A percentile compares a stretch with the other conserved stretches of the same genome.
Conservation (phyloP, 2,797 vertebrate genomes). For the Ceryle rudis region DNA sequence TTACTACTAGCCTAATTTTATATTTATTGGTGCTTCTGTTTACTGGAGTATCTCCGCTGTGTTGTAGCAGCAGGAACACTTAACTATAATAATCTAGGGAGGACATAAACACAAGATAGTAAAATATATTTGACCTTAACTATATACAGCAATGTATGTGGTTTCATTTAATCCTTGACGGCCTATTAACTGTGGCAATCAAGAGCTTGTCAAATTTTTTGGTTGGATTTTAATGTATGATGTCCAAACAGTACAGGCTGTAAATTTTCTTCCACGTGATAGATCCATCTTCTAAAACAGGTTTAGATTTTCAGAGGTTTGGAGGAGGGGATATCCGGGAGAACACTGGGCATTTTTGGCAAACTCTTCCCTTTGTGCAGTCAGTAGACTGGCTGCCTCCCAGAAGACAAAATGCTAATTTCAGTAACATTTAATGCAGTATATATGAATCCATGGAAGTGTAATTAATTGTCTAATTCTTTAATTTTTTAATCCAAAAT, state of each 20-base stretch:
- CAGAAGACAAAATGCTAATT: conserved; percentile 30
- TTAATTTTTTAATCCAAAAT: conserved; percentile 38
- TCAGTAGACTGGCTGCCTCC: conserved; percentile 15
- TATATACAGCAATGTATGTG: background rate
- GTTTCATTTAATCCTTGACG: background rate
- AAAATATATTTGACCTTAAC: conserved; percentile 14
- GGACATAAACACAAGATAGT: background rate
- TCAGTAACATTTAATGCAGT: conserved; percentile 22
- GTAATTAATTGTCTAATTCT: conserved; percentile 45
- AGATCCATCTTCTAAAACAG: conserved; percentile 4
- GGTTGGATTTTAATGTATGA: background rate
- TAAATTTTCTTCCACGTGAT: conserved; percentile 16
- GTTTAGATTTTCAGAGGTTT: conserved; percentile 26
- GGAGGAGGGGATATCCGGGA: conserved; percentile 12
- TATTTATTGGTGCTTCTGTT: background rate
- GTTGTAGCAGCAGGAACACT: conserved; percentile 5
- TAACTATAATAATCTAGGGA: conserved; percentile 15
- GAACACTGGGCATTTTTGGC: background rate
- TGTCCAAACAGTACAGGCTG: background rate
- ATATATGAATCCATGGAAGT: conserved; percentile 45
- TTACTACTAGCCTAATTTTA: conserved; percentile 25
- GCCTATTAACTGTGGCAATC: conserved; percentile 7
- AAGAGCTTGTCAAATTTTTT: background rate
- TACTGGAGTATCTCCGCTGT: conserved; percentile 1
- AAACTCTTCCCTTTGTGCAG: background rate